Base-by-base conservation (phyloP, 23 tunicate genomes). In the Trididemnum miniatum region DNA sequence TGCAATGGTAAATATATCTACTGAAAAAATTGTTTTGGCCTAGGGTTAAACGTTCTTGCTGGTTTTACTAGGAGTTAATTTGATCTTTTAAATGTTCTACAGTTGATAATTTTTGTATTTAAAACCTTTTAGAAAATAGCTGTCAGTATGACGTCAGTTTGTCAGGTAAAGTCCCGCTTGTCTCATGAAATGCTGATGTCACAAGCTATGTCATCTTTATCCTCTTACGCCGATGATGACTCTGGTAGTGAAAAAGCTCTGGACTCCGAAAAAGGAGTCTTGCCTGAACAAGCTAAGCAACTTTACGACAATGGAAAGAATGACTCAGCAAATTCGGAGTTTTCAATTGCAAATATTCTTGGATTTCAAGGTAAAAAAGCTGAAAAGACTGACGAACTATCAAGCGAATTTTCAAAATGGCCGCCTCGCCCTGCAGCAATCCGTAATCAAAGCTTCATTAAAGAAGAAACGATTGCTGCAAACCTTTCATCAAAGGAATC, bases 271-370 rank as follows among this genome's bases (percentile, higher is more conserved):
- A 51, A 76, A 31, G 4, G 34, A 29, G 1, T 5, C 23, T 0
- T 20, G 1, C 30, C 25, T 1, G 28, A 57, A 28, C 1, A 34
- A 12, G 81, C 49, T 20, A 31, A 64, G 39, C 38, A 65, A 65
- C 28, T 36, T 32, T 9, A 20, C 35, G 59, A 65, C 4, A 34
- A 35, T 44, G 28, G 15, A 1, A 65, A 12, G 15, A 36, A 1
- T 1, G 25, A 37, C 5, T 0, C 67, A 22, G 73, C 29, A 26
- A 82, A 23, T 30, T 65, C 44, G 37, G 86, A 82, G 79, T 85
- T 85, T 75, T 85, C 77, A 9, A 85, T 85, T 35, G 82, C 65
- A 35, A 85, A 85, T 52, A 77, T 85, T 65, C 77, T 85, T 35
- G 82, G 89, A 26, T 30, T 76, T 63, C 23, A 51, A 36, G 30